Evolutionary conservation across 2,888 invertebrate genomes (phyloP).

Genomic region (Eremobia ochroleuca): DNA sequence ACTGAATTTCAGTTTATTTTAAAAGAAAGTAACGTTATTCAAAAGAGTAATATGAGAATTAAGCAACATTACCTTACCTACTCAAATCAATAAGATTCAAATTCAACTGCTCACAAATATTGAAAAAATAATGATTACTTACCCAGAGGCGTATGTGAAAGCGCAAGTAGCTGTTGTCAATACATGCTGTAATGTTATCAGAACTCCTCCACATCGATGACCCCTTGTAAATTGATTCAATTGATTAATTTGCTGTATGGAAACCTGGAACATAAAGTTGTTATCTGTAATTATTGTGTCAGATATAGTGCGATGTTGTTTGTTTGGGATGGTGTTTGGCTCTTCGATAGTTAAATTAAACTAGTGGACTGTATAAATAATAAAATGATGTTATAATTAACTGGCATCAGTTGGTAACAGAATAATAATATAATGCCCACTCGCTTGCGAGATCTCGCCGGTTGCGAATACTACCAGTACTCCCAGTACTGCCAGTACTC

Average conservation of each 20-base stretch:
- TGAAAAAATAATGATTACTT: conserved; percentile 28
- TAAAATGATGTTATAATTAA: no score
- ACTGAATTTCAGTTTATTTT: not conserved
- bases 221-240: conserved; percentile 43
- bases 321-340: no score
- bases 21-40: no score
- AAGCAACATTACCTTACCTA: not conserved
- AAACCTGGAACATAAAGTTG: conserved; percentile 58
- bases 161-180: conserved; percentile 71
- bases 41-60: not conserved
- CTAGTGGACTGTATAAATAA: no score
- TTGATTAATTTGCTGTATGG: conserved; percentile 61
- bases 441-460: no score
- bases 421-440: no score
- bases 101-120: not conserved
- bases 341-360: no score
- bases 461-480: not conserved
- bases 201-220: conserved; percentile 72
- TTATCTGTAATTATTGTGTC: not conserved
- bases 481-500: not conserved
- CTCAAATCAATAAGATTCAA: not conserved
- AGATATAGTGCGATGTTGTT: not conserved
- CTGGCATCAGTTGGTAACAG: no score
- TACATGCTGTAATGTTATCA: conserved; percentile 68
- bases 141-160: conserved; percentile 34